Conservation (phyloP, 2,113 vertebrate genomes). For the Noturus placidus region DNA sequence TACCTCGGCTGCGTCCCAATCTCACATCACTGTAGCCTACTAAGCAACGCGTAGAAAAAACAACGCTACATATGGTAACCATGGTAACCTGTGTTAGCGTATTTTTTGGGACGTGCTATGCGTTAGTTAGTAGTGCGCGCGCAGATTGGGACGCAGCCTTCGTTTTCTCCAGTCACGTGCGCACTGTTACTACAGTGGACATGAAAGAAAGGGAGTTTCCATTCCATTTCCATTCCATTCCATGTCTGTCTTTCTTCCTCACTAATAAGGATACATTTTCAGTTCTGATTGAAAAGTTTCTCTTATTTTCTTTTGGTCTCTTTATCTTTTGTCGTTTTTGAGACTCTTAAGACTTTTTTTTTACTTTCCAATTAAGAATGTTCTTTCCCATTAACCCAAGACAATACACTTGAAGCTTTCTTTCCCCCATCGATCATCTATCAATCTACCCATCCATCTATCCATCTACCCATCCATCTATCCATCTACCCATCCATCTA, state of each 20-base stretch:
- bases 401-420: not conserved
- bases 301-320: not conserved
- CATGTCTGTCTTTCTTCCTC: no score
- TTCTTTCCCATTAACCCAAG: not conserved
- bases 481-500: no score
- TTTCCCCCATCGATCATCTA: no score
- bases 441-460: not conserved
- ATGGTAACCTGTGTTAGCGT: not conserved
- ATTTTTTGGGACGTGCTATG: not conserved
- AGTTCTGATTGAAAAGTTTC: not conserved
- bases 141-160: constrained; percentile 13
- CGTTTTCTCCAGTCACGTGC: constrained; percentile 6
- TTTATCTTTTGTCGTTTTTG: not conserved
- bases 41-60: not conserved
- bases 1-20: constrained; percentile 12
- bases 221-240: no score
- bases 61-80: not conserved
- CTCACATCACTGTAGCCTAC: not conserved
- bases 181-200: not conserved
- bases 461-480: no score
- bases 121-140: not conserved
- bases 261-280: not conserved
- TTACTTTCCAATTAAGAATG: not conserved
- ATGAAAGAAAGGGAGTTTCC: not conserved
- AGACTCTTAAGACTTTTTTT: no score